A percentile compares a stretch with the other conserved stretches of the same genome.
Evolutionary conservation across 2,797 vertebrate species (phyloP).

Genomic region (Pelobates cultripes): DNA sequence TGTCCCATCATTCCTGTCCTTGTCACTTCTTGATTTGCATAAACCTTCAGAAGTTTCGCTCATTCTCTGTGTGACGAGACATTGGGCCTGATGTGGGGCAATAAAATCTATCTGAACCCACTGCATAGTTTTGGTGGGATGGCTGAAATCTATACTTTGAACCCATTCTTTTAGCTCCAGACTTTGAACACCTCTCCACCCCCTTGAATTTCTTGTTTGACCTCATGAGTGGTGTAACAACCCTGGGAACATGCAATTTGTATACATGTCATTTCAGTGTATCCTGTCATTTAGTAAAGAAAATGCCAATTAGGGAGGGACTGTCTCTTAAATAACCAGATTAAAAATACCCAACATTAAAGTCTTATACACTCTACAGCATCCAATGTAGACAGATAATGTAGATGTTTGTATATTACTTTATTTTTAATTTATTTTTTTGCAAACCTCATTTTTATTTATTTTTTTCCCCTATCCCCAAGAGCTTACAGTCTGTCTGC

Average conservation of each 20-base stretch:
- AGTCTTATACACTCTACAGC: no score
- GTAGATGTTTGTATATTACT: no score
- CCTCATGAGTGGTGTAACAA: background rate
- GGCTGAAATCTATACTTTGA: background rate
- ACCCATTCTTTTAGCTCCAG: no score
- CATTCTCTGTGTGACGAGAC: background rate
- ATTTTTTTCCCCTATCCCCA: background rate
- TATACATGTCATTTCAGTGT: background rate
- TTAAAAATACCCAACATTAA: no score
- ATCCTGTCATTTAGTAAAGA: background rate
- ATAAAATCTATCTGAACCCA: background rate
- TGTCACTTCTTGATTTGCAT: background rate
- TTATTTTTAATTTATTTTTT: no score
- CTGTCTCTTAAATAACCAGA: no score
- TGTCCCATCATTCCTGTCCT: background rate
- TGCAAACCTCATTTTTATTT: no score
- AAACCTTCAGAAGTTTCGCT: no score
- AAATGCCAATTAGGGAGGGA: no score
- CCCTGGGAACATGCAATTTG: background rate
- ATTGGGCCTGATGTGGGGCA: background rate
- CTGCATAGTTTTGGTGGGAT: no score
- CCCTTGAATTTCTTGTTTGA: background rate
- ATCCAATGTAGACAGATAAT: no score
- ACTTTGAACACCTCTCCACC: background rate
- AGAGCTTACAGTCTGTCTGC: conserved; percentile 13